Conservation (phyloP, 2,113 vertebrate genomes). For the Mesoclemmys tuberculata region DNA sequence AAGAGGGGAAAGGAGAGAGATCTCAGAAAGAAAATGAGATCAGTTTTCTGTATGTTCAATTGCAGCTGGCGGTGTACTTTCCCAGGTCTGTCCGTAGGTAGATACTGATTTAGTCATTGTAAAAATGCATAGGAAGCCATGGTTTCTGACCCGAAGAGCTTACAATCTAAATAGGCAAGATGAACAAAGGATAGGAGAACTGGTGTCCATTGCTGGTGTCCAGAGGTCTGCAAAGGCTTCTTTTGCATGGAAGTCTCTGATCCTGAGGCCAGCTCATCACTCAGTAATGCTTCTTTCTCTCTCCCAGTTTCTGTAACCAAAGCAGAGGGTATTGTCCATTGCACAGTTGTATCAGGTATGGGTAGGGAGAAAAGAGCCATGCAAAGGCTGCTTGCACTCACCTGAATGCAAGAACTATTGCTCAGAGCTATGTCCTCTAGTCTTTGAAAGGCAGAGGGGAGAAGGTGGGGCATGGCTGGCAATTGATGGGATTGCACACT, state of each 20-base stretch:
- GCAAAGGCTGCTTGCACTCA: neutral
- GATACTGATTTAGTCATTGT: neutral
- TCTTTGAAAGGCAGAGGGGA: neutral
- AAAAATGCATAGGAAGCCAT: neutral
- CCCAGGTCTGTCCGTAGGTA: neutral
- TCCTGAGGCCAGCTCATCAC: neutral
- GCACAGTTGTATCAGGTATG: neutral
- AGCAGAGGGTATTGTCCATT: neutral
- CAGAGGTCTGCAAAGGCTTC: neutral
- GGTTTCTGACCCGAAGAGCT: neutral
- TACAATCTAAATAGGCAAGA: neutral
- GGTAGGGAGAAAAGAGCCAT: neutral
- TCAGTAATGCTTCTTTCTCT: neutral
- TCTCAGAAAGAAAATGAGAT: neutral
- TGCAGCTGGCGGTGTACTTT: neutral
- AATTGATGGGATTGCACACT: neutral
- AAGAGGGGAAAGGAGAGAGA: neutral
- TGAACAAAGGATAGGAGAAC: neutral
- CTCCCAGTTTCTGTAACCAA: neutral
- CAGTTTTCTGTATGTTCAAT: neutral
- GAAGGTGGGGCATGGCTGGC: neutral
- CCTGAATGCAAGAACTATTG: neutral
- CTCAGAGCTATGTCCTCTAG: neutral
- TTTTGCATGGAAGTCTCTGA: neutral
- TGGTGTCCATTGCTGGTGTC: neutral